Conservation (phyloP, 2,113 vertebrate genomes). For the human region DNA sequence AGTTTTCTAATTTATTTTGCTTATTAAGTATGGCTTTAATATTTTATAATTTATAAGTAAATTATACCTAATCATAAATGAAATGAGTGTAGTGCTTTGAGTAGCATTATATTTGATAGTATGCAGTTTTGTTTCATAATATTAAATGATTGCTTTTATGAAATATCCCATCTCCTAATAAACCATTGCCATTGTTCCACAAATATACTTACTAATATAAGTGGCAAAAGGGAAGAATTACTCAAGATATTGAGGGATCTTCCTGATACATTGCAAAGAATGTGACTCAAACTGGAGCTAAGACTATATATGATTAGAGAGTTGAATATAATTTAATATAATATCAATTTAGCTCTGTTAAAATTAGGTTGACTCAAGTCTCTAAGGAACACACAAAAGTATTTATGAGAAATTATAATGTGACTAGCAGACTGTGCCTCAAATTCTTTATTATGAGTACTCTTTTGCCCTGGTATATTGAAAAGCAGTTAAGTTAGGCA, state of each 20-base stretch:
- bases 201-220: background rate
- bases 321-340: background rate
- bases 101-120: background rate
- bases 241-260: background rate
- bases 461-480: background rate
- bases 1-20: constrained; percentile 46
- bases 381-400: background rate
- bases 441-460: background rate
- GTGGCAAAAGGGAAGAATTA: background rate
- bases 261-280: constrained; percentile 16
- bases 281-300: background rate
- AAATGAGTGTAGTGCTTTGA: background rate
- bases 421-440: background rate
- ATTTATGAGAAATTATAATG: constrained; percentile 30
- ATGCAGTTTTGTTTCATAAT: background rate
- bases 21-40: background rate
- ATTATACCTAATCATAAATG: background rate
- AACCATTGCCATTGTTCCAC: background rate
- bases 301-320: background rate
- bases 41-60: constrained; percentile 35
- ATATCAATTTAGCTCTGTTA: background rate
- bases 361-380: background rate
- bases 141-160: constrained; percentile 4
- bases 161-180: background rate
- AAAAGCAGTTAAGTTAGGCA: background rate